phyloP scores from a whole-genome alignment of 1,140 invertebrate species.

The Drosophila littoralis region DNA sequence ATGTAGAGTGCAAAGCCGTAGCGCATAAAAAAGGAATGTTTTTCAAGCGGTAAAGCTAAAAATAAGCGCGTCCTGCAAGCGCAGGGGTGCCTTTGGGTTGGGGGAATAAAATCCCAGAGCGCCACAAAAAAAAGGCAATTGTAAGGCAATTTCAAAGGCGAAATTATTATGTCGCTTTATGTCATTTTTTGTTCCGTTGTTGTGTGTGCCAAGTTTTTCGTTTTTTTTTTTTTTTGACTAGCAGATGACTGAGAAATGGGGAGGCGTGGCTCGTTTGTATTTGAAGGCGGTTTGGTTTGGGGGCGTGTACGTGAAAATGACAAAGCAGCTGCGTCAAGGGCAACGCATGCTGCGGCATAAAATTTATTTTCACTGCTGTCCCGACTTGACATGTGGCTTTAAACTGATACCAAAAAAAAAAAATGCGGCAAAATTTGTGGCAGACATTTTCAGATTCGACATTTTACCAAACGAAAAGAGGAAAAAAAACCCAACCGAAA shows the following conservation, averaged over 20 bases:
- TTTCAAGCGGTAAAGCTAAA: conserved; percentile 58
- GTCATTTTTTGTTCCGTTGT: conserved; percentile 59
- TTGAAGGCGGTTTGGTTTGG: not conserved
- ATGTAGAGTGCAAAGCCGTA: conserved; percentile 45
- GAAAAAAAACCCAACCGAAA: not conserved
- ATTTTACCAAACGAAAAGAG: conserved; percentile 24
- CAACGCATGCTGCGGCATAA: conserved; percentile 71
- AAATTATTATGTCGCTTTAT: conserved; percentile 83
- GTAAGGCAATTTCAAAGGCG: conserved; percentile 80
- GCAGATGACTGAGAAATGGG: conserved; percentile 59
- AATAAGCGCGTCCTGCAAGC: conserved; percentile 45
- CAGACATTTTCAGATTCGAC: conserved; percentile 63
- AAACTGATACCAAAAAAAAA: conserved; percentile 41
- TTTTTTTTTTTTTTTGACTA: conserved; percentile 21
- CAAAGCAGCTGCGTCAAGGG: conserved; percentile 74
- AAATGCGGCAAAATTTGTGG: conserved; percentile 39
- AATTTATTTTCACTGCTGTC: conserved; percentile 70
- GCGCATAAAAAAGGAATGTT: conserved; percentile 36
- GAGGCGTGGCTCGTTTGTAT: conserved; percentile 19
- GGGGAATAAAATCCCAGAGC: conserved; percentile 39
- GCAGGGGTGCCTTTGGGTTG: conserved; percentile 3
- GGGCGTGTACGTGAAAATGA: conserved; percentile 70
- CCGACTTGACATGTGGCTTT: conserved; percentile 71
- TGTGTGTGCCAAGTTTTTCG: conserved; percentile 11
- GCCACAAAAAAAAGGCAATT: conserved; percentile 65